Evolutionary conservation across 2,888 invertebrate species (phyloP).

Genomic region (Anorthoa munda): DNA sequence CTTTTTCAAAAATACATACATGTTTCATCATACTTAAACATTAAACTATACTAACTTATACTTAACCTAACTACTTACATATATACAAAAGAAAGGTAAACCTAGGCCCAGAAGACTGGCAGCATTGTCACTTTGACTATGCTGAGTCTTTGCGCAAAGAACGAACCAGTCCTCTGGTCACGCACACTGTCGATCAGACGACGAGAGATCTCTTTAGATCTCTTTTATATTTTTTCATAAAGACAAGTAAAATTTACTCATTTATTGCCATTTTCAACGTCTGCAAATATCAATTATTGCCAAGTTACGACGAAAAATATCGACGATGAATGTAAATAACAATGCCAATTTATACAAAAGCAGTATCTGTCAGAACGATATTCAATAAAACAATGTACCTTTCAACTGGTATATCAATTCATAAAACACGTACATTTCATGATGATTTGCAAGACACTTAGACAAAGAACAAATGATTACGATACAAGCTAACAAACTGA

Average conservation of each 20-base stretch:
- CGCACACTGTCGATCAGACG: too few species aligned
- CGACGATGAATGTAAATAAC: background rate
- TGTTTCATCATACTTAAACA: too few species aligned
- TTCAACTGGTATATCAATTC: background rate
- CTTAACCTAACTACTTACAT: too few species aligned
- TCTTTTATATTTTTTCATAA: background rate
- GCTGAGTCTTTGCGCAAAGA: too few species aligned
- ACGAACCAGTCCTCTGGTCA: too few species aligned
- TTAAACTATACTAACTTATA: too few species aligned
- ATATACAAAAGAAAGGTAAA: too few species aligned
- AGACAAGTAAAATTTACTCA: background rate
- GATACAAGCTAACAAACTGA: background rate
- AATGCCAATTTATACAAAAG: background rate
- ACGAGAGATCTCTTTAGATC: background rate
- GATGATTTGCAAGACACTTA: background rate
- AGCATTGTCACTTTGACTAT: too few species aligned
- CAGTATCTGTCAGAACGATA: constrained; percentile 1
- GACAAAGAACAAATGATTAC: background rate
- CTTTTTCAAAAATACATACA: too few species aligned
- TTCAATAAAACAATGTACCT: constrained; percentile 3
- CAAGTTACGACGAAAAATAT: constrained; percentile 20
- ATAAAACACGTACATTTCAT: constrained; percentile 1
- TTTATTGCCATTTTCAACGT: constrained; percentile 16
- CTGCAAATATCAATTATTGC: constrained; percentile 35
- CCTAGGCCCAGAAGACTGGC: too few species aligned